Evolutionary conservation across 2,113 vertebrate genomes (phyloP), one percentile per base, ranked within the genome.

Genomic region (Neopipo cinnamomea): DNA sequence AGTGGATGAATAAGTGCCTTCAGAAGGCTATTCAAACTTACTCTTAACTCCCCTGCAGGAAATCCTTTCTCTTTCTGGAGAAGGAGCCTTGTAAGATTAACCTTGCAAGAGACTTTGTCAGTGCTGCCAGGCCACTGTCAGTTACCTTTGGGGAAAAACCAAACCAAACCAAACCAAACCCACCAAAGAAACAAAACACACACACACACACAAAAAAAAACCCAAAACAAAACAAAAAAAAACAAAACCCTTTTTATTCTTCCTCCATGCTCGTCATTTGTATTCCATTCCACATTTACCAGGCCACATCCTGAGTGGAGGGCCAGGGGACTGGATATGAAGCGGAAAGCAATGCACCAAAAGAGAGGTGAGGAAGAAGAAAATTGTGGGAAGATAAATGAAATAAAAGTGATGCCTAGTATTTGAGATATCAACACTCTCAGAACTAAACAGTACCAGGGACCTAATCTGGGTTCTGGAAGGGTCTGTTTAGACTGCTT

Each of bases 391-490:
- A 92, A 81, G 12, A 47, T 10, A 62, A 79, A 61, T 28, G 24
- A 76, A 89, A 66, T 37, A 8, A 42, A 85, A 58, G 13, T 14
- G n/a, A 16, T 52, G 18, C 5, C 37, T 7, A 27, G 4, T n/a
- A n/a, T 71, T 8, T 53, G 46, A 77, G 17, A 4, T 44, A 37
- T 28, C 24, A 63, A 63, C 30, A 5, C 0, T 0, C 5, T 1
- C 8, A 72, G 39, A 72, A 49, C 7, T 55, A 59, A 53, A 25
- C 33, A 52, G 49, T 50, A 70, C 9, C 13, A 49, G 16, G 12
- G 6, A 49, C 22, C 16, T 50, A 55, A 31, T 37, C n/a, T 63
- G 13, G 5, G 6, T 85, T 33, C 39, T 73, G 27, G 10, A 55
- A 73, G 33, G 10, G 8, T 37, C 53, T 72, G 5, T 33, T 58